Evolutionary conservation across 2,797 vertebrate species (phyloP).

Genomic region (Lacerta agilis): DNA sequence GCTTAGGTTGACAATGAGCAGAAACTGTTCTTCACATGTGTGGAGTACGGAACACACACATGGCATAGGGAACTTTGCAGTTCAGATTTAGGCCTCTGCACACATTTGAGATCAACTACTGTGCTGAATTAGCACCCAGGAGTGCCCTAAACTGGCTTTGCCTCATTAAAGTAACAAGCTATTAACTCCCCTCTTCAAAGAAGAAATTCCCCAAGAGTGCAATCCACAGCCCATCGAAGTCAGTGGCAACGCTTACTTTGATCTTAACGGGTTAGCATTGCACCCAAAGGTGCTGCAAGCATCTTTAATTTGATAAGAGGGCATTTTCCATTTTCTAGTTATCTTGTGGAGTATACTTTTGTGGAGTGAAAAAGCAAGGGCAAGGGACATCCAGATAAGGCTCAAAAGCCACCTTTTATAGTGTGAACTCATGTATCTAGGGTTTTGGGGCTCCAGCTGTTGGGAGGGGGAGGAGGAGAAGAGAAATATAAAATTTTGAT

Average conservation of each 20-base stretch:
- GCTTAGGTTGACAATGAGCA: background rate
- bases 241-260: slow-evolving; percentile 34
- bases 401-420: slow-evolving; percentile 5
- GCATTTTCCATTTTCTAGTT: slow-evolving; percentile 6
- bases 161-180: slow-evolving; percentile 21
- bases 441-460: background rate
- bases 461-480: background rate
- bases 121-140: slow-evolving; percentile 23
- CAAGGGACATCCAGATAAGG: background rate
- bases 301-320: slow-evolving; percentile 5
- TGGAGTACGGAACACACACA: background rate
- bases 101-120: slow-evolving; percentile 17
- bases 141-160: background rate
- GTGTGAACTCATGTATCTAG: slow-evolving; percentile 2
- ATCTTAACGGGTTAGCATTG: slow-evolving; percentile 27
- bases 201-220: background rate
- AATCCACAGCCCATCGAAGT: slow-evolving; percentile 21
- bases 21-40: background rate
- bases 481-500: slow-evolving; percentile 25
- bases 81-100: background rate
- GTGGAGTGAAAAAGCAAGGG: slow-evolving; percentile 19
- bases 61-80: background rate
- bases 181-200: slow-evolving; percentile 30
- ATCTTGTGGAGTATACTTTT: slow-evolving; percentile 23
- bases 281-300: slow-evolving; percentile 32